Base-by-base conservation (phyloP, 2,797 vertebrate genomes). In the Spinibarbus caldwelli region DNA sequence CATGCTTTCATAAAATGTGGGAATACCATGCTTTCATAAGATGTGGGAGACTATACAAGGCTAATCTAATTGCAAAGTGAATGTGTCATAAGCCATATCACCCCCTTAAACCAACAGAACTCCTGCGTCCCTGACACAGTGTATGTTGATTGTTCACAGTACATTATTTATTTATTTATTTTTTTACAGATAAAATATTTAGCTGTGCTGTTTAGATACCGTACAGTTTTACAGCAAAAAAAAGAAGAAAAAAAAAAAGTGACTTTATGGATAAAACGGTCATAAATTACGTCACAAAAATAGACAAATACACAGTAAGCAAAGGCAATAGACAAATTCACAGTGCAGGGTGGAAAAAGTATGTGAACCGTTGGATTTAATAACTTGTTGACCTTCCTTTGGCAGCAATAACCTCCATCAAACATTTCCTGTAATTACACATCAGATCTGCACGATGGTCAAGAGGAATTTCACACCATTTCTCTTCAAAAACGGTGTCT, bases 71-170 rank as follows among this genome's bases (percentile, higher is more conserved):
- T n/a, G n/a, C n/a, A n/a, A n/a, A n/a, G n/a, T n/a, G n/a, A 72
- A 72, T 45, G n/a, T 45, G 80, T 72, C 31, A 14, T 41, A 34
- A 21, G 38, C 54, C n/a, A 62, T 62, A 23, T 71, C 54, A 73
- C 36, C 52, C 59, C 7, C 23, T 77, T 41, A 73, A 82, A 73
- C 54, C 52, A 82, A 72, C 21, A 43, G 31, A 62, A 38, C 21
- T 57, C 79, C 79, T 54, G 66, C 47, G 57, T 57, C 15, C 49
- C 36, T 23, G n/a, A 59, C 6, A 71, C 8, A 11, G 15, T 36
- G 41, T 71, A 11, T 71, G 36, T 29, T 68, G 29, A 49, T 4
- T 34, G 34, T 34, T 34, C 34, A 34, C 34, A 34, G 34, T 34
- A 34, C n/a, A n/a, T n/a, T n/a, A n/a, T n/a, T n/a, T n/a, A n/a